Base-by-base conservation (phyloP, 2,888 invertebrate species). In the Taenaris catops region DNA sequence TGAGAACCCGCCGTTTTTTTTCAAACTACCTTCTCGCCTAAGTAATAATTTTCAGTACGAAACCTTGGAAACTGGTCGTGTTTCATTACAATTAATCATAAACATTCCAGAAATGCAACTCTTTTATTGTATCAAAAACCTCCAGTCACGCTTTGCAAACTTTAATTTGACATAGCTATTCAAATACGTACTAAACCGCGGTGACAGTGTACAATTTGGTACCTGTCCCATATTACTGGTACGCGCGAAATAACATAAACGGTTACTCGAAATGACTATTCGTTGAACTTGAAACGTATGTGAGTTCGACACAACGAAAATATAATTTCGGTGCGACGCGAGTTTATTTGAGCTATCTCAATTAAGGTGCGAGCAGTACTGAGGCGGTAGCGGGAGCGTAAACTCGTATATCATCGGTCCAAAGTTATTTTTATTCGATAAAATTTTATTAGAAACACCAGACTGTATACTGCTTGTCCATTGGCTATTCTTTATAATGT, bases 301-400 rank as follows among this genome's bases (percentile, higher is more conserved):
- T 44, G 44, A 27, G 34, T 37, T 37, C 31, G 34, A 44, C 34
- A 14, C 36, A 24, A 37, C 24, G 31, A 40, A 37, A 40, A 40
- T 32, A 40, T 31, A 32, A 38, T 40, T 40, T 44, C 16, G 40
- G 34, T 34, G 36, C 5, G 31, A 38, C 37, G 40, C 37, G 37
- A 44, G 27, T 25, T 32, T 44, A 40, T 44, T 37, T 34, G 37
- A 26, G 29, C 29, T 40, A 38, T 34, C 34, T 38, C 26, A 21
- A 5, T 4, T 37, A 19, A 24, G 8, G 9, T 14, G 8, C 8
- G 5, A 12, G 4, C 17, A n/a, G 28, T 9, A 21, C 16, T 11
- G 4, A 4, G 14, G 8, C 10, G 11, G 4, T n/a, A 25, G 26
- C 21, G 38, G 11, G 7, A 9, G 20, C 7, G 25, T 3, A 3